Conservation (phyloP, 1,140 invertebrate genomes). For the Bathynomus jamesi region DNA sequence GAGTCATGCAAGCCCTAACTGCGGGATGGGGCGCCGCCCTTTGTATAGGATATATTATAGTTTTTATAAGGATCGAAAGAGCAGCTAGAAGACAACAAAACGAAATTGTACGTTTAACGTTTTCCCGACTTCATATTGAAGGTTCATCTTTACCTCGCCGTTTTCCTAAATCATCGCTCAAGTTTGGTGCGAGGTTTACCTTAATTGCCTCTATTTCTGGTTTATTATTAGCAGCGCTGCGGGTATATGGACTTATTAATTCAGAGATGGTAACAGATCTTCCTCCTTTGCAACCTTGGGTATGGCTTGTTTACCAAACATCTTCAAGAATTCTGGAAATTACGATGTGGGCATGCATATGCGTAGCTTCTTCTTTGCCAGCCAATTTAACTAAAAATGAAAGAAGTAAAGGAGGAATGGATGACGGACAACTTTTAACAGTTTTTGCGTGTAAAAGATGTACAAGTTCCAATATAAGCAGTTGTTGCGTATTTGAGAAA, state of each 20-base stretch:
- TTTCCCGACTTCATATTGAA: constrained; percentile 9
- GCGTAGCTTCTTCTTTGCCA: constrained; percentile 10
- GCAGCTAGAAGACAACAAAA: constrained; percentile 6
- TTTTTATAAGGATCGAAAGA: constrained; percentile 16
- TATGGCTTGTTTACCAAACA: constrained; percentile 17
- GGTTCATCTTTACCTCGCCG: constrained; percentile 4
- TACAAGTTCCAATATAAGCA: constrained; percentile 13
- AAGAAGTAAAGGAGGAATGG: not conserved
- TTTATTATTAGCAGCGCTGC: constrained; percentile 6
- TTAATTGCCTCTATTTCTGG: constrained; percentile 10
- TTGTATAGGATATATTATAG: constrained; percentile 14
- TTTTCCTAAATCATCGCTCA: constrained; percentile 5
- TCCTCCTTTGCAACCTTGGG: constrained; percentile 10
- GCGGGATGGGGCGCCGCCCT: constrained; percentile 13
- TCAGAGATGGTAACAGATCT: constrained; percentile 4
- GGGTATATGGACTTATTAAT: constrained; percentile 17
- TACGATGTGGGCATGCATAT: constrained; percentile 13
- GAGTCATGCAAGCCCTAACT: constrained; percentile 13
- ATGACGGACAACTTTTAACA: constrained; percentile 7
- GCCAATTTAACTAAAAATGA: constrained; percentile 4
- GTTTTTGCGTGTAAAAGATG: constrained; percentile 11
- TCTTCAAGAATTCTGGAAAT: constrained; percentile 10
- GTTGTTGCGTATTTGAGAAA: constrained; percentile 16
- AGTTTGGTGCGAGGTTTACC: constrained; percentile 9
- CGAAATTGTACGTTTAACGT: constrained; percentile 12